Base-by-base conservation (phyloP, 2,797 vertebrate genomes). In the Propithecus deckenii region DNA sequence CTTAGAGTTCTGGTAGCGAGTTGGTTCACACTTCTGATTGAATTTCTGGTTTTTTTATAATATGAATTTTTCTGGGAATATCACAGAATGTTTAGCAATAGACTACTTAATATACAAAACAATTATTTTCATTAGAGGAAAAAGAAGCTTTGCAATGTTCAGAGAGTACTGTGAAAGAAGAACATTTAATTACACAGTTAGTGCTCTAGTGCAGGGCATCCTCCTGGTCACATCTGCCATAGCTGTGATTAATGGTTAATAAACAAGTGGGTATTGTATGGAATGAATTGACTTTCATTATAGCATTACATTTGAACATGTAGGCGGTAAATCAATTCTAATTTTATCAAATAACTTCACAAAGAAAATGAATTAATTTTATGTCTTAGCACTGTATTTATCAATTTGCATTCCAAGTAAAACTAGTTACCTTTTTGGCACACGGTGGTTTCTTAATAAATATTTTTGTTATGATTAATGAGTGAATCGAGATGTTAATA, bases 131-230 rank as follows among this genome's bases (percentile, higher is more conserved):
- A 91, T 76, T 94, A 87, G 30, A 71, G 10, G 11, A 25, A 46
- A 94, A 93, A 83, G 50, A 84, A 93, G 9, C 86, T 96, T 88
- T 91, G 38, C 72, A 63, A 76, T 50, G 46, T 86, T 89, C 41
- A 57, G 32, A 52, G 52, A 96, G 23, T 18, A 81, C 63, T 63
- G 28, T 35, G 28, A 94, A 35, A 87, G 87, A 95, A 96, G 55
- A 74, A 84, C 84, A 92, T 96, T 95, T 96, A 94, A 96, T 96
- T 97, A 94, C 71, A 79, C 48, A 85, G 80, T 75, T 76, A 92
- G 97, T 81, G n/a, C 65, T 78, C 85, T 28, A 79, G 46, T 48
- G 25, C 23, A 78, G 71, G 65, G 59, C 86, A 72, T 50, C 43
- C 67, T 69, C 63, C 23, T 59, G 91, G 90, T 55, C 89, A 52